A percentile compares a stretch with the other conserved stretches of the same genome.
phyloP scores from a whole-genome alignment of 2,113 vertebrate genomes.

The Scopus umbretta region DNA sequence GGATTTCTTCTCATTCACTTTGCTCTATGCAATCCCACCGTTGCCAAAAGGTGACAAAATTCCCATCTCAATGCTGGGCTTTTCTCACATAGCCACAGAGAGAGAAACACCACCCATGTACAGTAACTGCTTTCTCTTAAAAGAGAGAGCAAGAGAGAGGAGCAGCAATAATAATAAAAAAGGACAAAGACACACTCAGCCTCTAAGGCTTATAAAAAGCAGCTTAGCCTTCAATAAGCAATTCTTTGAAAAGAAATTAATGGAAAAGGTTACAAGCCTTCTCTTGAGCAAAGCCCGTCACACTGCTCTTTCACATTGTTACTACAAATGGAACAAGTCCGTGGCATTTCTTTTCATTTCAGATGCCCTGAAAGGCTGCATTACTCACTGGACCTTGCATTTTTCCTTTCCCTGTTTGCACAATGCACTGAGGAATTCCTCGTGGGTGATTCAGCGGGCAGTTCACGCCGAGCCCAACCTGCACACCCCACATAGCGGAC shows the following conservation, averaged over 20 bases:
- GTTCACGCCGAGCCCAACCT: neutral
- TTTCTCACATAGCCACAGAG: neutral
- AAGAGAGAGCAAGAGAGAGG: neutral
- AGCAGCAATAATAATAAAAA: neutral
- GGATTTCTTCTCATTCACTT: neutral
- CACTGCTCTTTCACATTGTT: slow-evolving; percentile 24
- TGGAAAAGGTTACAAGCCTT: slow-evolving; percentile 51
- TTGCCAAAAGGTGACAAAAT: neutral
- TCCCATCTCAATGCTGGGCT: neutral
- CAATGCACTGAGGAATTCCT: slow-evolving; percentile 34
- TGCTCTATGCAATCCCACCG: neutral
- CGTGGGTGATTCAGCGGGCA: neutral
- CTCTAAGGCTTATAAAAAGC: slow-evolving; percentile 45
- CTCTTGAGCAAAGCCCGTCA: neutral
- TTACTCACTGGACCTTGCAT: slow-evolving; percentile 44
- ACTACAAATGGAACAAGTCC: neutral
- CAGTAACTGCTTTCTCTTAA: neutral
- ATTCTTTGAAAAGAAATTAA: slow-evolving; percentile 58
- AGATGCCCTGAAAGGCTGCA: slow-evolving; percentile 17
- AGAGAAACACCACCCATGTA: neutral
- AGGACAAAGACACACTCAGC: slow-evolving; percentile 16
- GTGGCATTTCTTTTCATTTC: slow-evolving; percentile 50
- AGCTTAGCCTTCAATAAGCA: slow-evolving; percentile 46
- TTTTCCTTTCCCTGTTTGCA: neutral
- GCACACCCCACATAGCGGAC: neutral